Evolutionary conservation across 92 coral and sea anemone species (phyloP).

Genomic region (Desmophyllum pertusum): DNA sequence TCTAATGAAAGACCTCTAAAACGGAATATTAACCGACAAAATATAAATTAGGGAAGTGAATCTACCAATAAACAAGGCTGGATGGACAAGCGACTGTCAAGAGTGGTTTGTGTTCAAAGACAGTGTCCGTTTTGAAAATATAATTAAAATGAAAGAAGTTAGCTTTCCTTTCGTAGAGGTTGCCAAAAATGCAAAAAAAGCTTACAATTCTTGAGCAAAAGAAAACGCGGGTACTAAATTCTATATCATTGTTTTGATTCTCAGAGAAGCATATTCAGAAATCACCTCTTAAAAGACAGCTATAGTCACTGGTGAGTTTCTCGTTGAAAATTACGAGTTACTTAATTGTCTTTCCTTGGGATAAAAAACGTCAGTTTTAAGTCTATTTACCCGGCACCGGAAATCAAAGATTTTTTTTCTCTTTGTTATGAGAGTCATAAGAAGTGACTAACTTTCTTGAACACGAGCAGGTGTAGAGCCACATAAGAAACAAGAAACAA

Average conservation of each 20-base stretch:
- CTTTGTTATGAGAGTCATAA: constrained; percentile 15
- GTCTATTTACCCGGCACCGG: constrained; percentile 47
- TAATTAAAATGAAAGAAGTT: constrained; percentile 22
- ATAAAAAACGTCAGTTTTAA: constrained; percentile 27
- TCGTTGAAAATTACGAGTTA: not conserved
- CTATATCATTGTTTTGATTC: not conserved
- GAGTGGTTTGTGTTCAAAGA: constrained; percentile 15
- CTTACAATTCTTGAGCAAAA: not conserved
- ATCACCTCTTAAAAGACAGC: not conserved
- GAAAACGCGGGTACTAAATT: not conserved
- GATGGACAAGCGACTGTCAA: constrained; percentile 25
- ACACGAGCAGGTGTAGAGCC: constrained; percentile 19
- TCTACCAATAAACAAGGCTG: constrained; percentile 34
- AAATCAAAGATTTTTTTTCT: constrained; percentile 20
- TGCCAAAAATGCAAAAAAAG: not conserved
- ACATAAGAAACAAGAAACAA: not conserved
- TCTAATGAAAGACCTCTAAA: constrained; percentile 36
- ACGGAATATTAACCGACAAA: constrained; percentile 33
- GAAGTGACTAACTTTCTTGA: constrained; percentile 1
- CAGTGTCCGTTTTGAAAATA: constrained; percentile 39
- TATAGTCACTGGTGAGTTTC: not conserved
- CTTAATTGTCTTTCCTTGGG: constrained; percentile 26
- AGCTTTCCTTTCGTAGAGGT: constrained; percentile 8
- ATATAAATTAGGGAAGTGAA: constrained; percentile 25
- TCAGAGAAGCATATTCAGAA: not conserved